A percentile compares a stretch with the other conserved stretches of the same genome.
phyloP scores from a whole-genome alignment of 2,888 invertebrate species.

The Phasia obesa region DNA sequence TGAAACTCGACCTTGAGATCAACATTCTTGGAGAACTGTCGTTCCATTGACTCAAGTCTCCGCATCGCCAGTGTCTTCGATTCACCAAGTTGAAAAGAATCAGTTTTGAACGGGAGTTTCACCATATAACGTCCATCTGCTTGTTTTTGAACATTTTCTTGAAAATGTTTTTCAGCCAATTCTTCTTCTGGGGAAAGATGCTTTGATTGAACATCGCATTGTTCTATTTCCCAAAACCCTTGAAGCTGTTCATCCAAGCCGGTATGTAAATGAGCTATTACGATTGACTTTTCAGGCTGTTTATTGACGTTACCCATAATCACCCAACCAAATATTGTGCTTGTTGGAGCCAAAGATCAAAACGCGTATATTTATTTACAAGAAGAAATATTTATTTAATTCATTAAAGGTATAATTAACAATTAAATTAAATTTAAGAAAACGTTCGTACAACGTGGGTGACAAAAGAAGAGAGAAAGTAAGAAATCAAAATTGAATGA shows the following conservation, averaged over 20 bases:
- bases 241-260: slow-evolving; percentile 52
- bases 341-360: too few relatives aligned
- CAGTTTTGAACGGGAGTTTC: slow-evolving; percentile 50
- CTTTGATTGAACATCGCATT: slow-evolving; percentile 6
- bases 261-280: slow-evolving; percentile 24
- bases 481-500: too few relatives aligned
- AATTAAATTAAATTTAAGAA: too few relatives aligned
- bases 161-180: slow-evolving; percentile 52
- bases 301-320: slow-evolving; percentile 44
- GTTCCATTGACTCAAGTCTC: slow-evolving; percentile 46
- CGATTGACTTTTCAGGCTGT: neutral
- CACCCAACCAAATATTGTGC: slow-evolving; percentile 66
- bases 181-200: slow-evolving; percentile 18
- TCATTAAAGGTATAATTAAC: too few relatives aligned
- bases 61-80: slow-evolving; percentile 28
- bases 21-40: slow-evolving; percentile 16
- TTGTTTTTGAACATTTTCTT: slow-evolving; percentile 13
- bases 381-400: too few relatives aligned
- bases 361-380: too few relatives aligned
- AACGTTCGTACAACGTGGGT: too few relatives aligned
- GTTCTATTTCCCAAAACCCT: slow-evolving; percentile 64
- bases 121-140: slow-evolving; percentile 53
- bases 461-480: too few relatives aligned
- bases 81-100: slow-evolving; percentile 31
- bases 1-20: slow-evolving; percentile 4